Conservation (phyloP, 23 tunicate species). For the Trididemnum miniatum region DNA sequence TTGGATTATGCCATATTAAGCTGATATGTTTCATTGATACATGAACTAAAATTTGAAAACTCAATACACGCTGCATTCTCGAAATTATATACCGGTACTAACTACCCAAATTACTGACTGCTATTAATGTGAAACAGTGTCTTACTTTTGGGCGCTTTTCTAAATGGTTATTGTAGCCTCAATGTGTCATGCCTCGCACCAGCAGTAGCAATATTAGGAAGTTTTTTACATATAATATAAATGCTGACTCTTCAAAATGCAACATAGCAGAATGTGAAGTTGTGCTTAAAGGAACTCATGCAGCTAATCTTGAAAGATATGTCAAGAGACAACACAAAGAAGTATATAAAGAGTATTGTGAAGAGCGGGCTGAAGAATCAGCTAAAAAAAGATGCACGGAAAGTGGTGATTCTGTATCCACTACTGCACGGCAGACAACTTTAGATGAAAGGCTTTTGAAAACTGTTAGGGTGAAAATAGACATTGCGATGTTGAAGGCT, state of each 20-base stretch:
- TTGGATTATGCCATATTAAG: background rate
- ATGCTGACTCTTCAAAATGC: conserved; percentile 1
- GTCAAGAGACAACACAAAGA: conserved; percentile 11
- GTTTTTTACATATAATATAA: background rate
- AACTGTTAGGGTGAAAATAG: conserved; percentile 34
- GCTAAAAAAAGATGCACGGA: background rate
- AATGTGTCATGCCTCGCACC: conserved; percentile 6
- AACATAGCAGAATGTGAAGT: conserved; percentile 4
- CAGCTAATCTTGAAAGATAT: conserved; percentile 33
- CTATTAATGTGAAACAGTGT: background rate
- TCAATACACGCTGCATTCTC: background rate
- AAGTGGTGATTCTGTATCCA: background rate
- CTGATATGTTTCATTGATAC: background rate
- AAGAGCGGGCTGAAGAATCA: conserved; percentile 1
- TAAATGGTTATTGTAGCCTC: background rate
- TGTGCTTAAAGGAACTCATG: conserved; percentile 14
- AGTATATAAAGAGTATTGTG: background rate
- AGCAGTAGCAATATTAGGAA: conserved; percentile 18
- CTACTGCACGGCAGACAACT: conserved; percentile 18
- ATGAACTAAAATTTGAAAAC: background rate
- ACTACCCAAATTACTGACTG: background rate
- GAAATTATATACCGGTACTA: background rate
- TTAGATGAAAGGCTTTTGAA: conserved; percentile 24
- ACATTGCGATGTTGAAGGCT: background rate
- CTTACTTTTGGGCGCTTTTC: background rate